These are phyloP conservation scores for Thera britannica DNA, from an alignment of 2,888 invertebrate species.

Conservation along the genomic window DNA sequence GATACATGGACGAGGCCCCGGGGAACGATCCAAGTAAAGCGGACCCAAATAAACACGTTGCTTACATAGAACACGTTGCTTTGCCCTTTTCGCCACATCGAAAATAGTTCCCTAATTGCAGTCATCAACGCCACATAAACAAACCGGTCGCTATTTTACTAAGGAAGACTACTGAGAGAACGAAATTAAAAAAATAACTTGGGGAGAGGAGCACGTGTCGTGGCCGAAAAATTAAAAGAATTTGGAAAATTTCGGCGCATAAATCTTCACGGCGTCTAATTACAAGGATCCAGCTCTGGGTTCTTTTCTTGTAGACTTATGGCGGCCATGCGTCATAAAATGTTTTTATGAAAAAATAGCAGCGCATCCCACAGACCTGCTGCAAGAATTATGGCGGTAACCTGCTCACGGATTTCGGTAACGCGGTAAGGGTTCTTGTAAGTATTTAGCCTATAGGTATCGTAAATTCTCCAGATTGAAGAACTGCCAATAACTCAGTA, in stretches of 20 bases:
- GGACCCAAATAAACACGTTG: conserved; percentile 65
- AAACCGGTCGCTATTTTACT: conserved; percentile 24
- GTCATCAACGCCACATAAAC: conserved; percentile 29
- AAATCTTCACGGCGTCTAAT: conserved; percentile 80
- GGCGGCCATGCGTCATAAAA: conserved; percentile 75
- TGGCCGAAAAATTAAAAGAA: conserved; percentile 75
- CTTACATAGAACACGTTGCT: conserved; percentile 53
- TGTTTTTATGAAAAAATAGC: conserved; percentile 75
- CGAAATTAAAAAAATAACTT: conserved; percentile 51
- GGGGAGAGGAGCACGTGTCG: conserved; percentile 62
- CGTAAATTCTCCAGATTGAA: background rate
- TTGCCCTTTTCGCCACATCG: conserved; percentile 49
- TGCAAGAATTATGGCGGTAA: conserved; percentile 61
- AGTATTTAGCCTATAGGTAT: conserved; percentile 11
- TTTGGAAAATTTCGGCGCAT: conserved; percentile 74
- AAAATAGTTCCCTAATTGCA: conserved; percentile 47
- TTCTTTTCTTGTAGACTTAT: conserved; percentile 75
- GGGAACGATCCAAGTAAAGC: conserved; percentile 61
- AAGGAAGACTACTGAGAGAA: conserved; percentile 43
- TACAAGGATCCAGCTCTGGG: conserved; percentile 74
- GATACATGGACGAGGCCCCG: conserved; percentile 65
- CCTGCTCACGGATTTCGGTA: conserved; percentile 44
- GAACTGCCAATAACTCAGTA: background rate
- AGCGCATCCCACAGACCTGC: conserved; percentile 55
- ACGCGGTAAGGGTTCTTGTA: conserved; percentile 31